A percentile compares a stretch with the other conserved stretches of the same genome.
These are phyloP conservation scores for Galaxias olidus DNA, from an alignment of 2,797 vertebrate species.

Conservation along the genomic window DNA sequence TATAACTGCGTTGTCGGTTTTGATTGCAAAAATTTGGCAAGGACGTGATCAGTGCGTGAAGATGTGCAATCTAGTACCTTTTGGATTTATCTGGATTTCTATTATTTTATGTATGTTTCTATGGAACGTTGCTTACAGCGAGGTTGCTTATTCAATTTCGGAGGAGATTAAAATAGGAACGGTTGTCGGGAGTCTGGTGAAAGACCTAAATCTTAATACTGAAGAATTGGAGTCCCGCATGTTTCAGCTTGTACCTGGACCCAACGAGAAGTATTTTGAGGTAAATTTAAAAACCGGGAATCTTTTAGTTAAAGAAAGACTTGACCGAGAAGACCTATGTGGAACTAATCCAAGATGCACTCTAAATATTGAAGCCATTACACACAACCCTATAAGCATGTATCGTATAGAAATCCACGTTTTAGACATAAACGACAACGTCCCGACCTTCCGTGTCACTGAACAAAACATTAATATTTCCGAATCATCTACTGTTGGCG, in stretches of 20 bases:
- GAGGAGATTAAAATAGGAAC: conserved; percentile 15
- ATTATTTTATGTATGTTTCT: background rate
- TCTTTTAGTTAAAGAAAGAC: conserved; percentile 8
- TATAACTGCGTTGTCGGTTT: background rate
- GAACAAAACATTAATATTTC: background rate
- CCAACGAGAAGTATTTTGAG: conserved; percentile 9
- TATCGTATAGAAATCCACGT: background rate
- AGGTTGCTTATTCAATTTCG: conserved; percentile 9
- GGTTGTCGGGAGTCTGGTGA: conserved; percentile 10
- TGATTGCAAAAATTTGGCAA: no score
- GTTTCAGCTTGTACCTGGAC: conserved; percentile 15
- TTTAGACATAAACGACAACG: conserved; percentile 1
- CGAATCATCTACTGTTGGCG: background rate
- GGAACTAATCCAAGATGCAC: background rate
- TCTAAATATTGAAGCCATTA: background rate
- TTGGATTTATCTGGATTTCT: no score
- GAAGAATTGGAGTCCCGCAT: conserved; percentile 12
- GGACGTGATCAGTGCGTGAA: no score
- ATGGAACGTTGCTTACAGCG: conserved; percentile 8
- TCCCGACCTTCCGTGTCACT: background rate
- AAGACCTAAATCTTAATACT: conserved; percentile 8
- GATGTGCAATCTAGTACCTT: no score
- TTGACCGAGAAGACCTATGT: conserved; percentile 13
- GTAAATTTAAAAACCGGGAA: conserved; percentile 2
- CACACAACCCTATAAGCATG: background rate